Conservation (phyloP, 2,797 vertebrate species). For the Octomys mimax region DNA sequence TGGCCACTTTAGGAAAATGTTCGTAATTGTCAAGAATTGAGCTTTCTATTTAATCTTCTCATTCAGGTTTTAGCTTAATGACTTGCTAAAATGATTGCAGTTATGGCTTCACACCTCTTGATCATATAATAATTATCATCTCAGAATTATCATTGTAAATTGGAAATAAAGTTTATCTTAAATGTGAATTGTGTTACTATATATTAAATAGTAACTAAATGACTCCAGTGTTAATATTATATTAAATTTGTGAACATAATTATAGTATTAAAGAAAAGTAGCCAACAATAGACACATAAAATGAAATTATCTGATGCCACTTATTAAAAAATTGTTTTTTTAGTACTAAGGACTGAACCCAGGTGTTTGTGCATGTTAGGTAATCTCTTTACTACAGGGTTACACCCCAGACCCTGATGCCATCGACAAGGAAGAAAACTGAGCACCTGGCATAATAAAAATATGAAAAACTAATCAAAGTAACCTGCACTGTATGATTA, state of each 20-base stretch:
- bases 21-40: background rate
- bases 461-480: background rate
- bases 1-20: background rate
- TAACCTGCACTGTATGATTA: background rate
- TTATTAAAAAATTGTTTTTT: background rate
- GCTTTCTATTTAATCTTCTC: background rate
- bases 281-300: background rate
- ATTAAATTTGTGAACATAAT: background rate
- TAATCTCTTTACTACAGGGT: too few relatives aligned
- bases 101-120: background rate
- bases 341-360: background rate
- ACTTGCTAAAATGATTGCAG: background rate
- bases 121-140: background rate
- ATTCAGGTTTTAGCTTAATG: background rate
- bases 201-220: background rate
- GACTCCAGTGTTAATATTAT: background rate
- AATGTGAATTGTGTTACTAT: background rate
- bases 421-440: background rate
- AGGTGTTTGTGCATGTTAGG: too few relatives aligned
- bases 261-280: background rate
- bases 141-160: background rate
- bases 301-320: rapidly evolving
- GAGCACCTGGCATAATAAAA: background rate
- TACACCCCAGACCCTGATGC: background rate
- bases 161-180: background rate